Evolutionary conservation across 2,113 vertebrate genomes (phyloP).

Genomic region (Macquaria ambigua): DNA sequence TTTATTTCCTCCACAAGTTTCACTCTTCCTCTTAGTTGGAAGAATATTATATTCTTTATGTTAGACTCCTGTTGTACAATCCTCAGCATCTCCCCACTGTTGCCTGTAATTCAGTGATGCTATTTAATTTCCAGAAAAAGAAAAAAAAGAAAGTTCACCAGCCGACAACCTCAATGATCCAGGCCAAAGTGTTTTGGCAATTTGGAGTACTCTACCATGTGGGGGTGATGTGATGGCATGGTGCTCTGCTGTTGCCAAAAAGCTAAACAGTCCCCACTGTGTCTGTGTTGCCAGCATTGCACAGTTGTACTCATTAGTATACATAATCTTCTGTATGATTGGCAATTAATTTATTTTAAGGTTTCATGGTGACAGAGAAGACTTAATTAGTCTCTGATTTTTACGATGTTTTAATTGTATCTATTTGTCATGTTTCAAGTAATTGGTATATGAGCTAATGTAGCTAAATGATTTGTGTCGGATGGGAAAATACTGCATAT

Average conservation of each 20-base stretch:
- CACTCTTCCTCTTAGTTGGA: background rate
- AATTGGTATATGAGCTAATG: conserved; percentile 12
- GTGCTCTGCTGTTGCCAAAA: conserved; percentile 35
- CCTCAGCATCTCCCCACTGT: background rate
- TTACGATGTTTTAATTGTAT: conserved; percentile 32
- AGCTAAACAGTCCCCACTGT: conserved; percentile 27
- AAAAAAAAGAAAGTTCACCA: conserved; percentile 12
- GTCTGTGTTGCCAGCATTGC: conserved; percentile 17
- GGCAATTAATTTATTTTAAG: conserved; percentile 8
- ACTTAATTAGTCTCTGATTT: conserved; percentile 20
- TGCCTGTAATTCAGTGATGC: conserved; percentile 28
- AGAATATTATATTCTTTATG: background rate
- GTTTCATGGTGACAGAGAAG: background rate
- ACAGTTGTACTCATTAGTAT: conserved; percentile 46
- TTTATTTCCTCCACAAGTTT: conserved; percentile 16
- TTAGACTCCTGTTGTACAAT: conserved; percentile 17
- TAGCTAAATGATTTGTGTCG: conserved; percentile 1
- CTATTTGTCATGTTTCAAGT: conserved; percentile 18
- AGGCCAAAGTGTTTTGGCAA: conserved; percentile 33
- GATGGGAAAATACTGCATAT: background rate
- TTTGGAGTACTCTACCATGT: conserved; percentile 24
- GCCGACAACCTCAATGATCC: conserved; percentile 25
- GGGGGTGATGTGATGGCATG: conserved; percentile 30
- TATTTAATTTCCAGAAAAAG: conserved; percentile 10
- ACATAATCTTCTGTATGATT: conserved; percentile 38